A percentile compares a stretch with the other conserved stretches of the same genome.
These are phyloP conservation scores for Sciurus carolinensis DNA, from an alignment of 2,797 vertebrate genomes.

Conservation along the genomic window DNA sequence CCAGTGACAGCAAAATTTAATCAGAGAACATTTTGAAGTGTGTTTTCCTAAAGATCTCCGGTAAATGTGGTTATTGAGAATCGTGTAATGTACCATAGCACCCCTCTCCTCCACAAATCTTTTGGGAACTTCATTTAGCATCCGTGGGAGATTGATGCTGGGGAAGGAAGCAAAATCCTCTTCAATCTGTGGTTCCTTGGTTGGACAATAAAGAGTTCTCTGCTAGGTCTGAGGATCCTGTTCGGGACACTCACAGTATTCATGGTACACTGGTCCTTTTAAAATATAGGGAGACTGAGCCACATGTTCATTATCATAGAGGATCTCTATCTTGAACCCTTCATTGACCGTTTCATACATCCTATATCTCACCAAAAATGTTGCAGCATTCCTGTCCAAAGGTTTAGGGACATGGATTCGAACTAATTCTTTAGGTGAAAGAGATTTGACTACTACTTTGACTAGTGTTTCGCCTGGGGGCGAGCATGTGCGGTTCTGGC, in stretches of 20 bases:
- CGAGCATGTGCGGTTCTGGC: constrained; percentile 92
- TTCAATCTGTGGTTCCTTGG: constrained; percentile 91
- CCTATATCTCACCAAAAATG: constrained; percentile 94
- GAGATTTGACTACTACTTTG: constrained; percentile 92
- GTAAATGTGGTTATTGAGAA: constrained; percentile 93
- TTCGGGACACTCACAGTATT: constrained; percentile 95
- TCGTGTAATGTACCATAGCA: constrained; percentile 94
- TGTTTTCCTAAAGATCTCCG: constrained; percentile 94
- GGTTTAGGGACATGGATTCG: constrained; percentile 89
- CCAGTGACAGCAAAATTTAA: constrained; percentile 95
- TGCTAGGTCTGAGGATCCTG: constrained; percentile 91
- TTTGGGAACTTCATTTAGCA: constrained; percentile 92
- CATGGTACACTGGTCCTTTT: constrained; percentile 95
- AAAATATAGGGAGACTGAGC: constrained; percentile 94
- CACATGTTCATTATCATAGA: constrained; percentile 91
- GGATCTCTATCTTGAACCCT: constrained; percentile 93
- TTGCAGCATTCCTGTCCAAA: constrained; percentile 95
- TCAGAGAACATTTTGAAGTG: constrained; percentile 99
- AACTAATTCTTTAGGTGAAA: constrained; percentile 91
- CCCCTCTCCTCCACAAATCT: constrained; percentile 92
- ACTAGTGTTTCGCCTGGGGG: constrained; percentile 93
- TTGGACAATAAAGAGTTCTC: constrained; percentile 9
- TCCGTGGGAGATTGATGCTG: constrained; percentile 91
- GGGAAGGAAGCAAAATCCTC: constrained; percentile 94
- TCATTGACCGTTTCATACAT: constrained; percentile 91